Evolutionary conservation across 2,113 vertebrate genomes (phyloP), one percentile per base, ranked within the genome.

Genomic region (Onychostruthus taczanowskii): DNA sequence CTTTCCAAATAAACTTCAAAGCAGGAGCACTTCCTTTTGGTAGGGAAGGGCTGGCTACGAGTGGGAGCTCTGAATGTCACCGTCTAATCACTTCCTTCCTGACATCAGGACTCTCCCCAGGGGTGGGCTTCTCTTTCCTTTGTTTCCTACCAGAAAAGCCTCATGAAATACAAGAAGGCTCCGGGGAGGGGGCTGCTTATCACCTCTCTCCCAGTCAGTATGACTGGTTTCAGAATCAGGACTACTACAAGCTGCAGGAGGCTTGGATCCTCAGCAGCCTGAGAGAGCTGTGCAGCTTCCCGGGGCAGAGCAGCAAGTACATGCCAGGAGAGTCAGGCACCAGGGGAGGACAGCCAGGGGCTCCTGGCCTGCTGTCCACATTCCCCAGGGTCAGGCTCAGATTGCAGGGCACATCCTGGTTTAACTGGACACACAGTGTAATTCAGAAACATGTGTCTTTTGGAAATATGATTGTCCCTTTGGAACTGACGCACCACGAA

Each of bases 1-100:
- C 76, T 87, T 95, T 93, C 61, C 91, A 91, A 91, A 93, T 50
- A 81, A 87, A 91, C 76, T 84, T 80, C 76, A 89, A 81, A 91
- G 87, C 50, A 37, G 73, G 37, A 92, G 64, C 30, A 55, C 23
- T 41, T 94, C 81, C 80, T 63, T 56, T 61, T 21, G 46, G 59
- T 33, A 80, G 56, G 89, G 73, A 95, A 94, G 68, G 68, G 91
- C 79, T 85, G 83, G 62, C 82, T 70, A 4, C 0, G 0, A 70
- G 66, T 39, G 66, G 66, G 69, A 96, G 74, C 63, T 58, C 87
- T 16, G 59, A 66, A 44, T 55, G 76, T 55, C 84, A 53, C 47
- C 2, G 8, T 53, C 76, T 50, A 37, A 89, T 35, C 37, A 6
- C 44, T 22, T 78, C 47, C 61, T 63, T 74, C 81, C 90, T 66